A percentile compares a stretch with the other conserved stretches of the same genome.
These are phyloP conservation scores for Eulemur rufifrons DNA, from an alignment of 2,113 vertebrate species.

Conservation along the genomic window DNA sequence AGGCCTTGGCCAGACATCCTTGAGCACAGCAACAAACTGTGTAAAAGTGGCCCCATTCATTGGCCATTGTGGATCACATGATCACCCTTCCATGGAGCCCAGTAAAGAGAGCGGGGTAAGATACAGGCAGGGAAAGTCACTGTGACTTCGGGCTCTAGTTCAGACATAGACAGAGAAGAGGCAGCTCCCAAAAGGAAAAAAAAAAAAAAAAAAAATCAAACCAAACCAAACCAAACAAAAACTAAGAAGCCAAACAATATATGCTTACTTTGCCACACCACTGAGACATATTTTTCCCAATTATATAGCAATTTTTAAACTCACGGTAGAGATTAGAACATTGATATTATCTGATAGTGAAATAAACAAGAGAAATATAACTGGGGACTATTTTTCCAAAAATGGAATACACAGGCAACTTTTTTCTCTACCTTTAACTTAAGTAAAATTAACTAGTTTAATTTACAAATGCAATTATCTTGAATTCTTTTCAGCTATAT, in stretches of 20 bases:
- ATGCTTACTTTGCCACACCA: not conserved
- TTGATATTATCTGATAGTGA: not conserved
- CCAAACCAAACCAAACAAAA: not conserved
- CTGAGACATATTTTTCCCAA: not conserved
- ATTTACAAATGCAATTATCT: not conserved
- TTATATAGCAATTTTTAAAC: not conserved
- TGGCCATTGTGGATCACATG: not conserved
- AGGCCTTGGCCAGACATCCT: constrained; percentile 2
- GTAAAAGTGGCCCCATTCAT: not conserved
- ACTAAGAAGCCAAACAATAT: not conserved
- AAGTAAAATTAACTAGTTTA: not conserved
- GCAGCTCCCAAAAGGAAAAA: not conserved
- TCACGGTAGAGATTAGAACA: not conserved
- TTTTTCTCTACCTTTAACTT: not conserved
- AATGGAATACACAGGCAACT: not conserved
- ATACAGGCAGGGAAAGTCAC: not conserved
- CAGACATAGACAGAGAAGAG: not conserved
- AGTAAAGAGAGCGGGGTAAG: too few species aligned
- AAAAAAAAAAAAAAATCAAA: not conserved
- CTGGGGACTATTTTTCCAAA: not conserved
- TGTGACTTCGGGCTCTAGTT: not conserved
- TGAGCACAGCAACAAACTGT: not conserved
- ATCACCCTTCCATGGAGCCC: not conserved
- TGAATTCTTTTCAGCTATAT: not conserved
- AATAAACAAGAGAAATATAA: not conserved